Percentiles rank a stretch among this genome's conserved stretches.
These are phyloP conservation scores for Orchesellides sinensis DNA, from an alignment of 2,888 invertebrate species.

Conservation along the genomic window DNA sequence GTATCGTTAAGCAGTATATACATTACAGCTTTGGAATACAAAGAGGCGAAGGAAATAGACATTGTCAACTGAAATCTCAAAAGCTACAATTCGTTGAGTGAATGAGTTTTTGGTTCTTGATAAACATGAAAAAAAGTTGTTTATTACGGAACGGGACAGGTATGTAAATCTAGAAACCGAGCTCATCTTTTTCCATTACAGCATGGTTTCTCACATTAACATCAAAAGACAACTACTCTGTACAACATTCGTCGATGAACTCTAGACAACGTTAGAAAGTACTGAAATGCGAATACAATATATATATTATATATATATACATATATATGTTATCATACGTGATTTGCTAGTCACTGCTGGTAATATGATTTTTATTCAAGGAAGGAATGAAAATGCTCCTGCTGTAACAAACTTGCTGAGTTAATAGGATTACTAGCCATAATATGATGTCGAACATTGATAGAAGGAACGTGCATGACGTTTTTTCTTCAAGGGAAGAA, in stretches of 20 bases:
- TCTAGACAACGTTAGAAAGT: not conserved
- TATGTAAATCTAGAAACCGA: constrained; percentile 64
- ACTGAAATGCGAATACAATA: constrained; percentile 4
- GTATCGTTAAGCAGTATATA: too few relatives aligned
- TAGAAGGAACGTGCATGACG: constrained; percentile 61
- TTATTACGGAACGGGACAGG: constrained; percentile 62
- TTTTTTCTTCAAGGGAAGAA: constrained; percentile 20
- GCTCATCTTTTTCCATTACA: constrained; percentile 64
- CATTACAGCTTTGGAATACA: too few relatives aligned
- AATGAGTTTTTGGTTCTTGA: constrained; percentile 51
- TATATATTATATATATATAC: too few relatives aligned
- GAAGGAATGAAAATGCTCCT: constrained; percentile 40
- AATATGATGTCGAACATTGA: constrained; percentile 59
- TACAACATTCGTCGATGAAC: constrained; percentile 5
- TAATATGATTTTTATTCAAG: constrained; percentile 57
- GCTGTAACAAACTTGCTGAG: constrained; percentile 56
- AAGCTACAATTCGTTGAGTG: constrained; percentile 43
- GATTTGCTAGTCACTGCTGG: constrained; percentile 42
- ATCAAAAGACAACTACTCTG: constrained; percentile 38
- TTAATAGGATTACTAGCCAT: constrained; percentile 59
- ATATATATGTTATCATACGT: constrained; percentile 41
- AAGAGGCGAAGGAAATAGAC: constrained; percentile 32
- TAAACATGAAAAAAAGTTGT: constrained; percentile 53
- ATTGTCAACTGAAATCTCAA: constrained; percentile 63
- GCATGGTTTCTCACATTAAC: constrained; percentile 63